Conservation (phyloP, 2,113 vertebrate genomes). For the Cynocephalus volans region DNA sequence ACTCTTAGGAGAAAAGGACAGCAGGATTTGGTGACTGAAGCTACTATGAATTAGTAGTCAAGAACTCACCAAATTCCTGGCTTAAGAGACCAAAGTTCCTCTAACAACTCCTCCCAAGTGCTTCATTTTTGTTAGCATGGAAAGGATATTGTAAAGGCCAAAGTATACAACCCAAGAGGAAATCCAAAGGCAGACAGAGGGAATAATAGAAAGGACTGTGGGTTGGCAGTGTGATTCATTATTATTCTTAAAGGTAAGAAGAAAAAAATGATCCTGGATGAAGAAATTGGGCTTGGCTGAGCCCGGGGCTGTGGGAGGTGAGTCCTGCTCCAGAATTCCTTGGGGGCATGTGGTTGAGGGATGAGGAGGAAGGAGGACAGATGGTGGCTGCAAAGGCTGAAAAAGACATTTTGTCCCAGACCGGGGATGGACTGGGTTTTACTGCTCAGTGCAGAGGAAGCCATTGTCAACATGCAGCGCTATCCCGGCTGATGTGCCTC, state of each 20-base stretch:
- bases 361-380: neutral
- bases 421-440: neutral
- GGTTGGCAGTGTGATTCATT: conserved; percentile 60
- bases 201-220: conserved; percentile 71
- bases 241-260: conserved; percentile 77
- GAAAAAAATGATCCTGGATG: conserved; percentile 75
- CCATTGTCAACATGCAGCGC: rapidly evolving
- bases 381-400: neutral
- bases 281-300: conserved; percentile 72
- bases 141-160: conserved; percentile 77
- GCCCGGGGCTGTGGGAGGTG: conserved; percentile 42
- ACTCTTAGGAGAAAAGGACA: neutral
- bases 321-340: conserved; percentile 57
- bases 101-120: neutral
- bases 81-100: neutral
- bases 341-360: neutral
- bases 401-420: conserved; percentile 48
- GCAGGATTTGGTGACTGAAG: neutral
- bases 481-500: neutral
- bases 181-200: conserved; percentile 65
- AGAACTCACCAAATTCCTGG: neutral
- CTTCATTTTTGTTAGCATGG: conserved; percentile 60
- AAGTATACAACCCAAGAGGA: conserved; percentile 77
- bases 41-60: neutral
- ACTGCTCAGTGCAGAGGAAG: neutral